Percentiles rank a stretch among this genome's conserved stretches.
Evolutionary conservation across 92 coral and sea anemone species (phyloP).

Genomic region (Siderastrea radians): DNA sequence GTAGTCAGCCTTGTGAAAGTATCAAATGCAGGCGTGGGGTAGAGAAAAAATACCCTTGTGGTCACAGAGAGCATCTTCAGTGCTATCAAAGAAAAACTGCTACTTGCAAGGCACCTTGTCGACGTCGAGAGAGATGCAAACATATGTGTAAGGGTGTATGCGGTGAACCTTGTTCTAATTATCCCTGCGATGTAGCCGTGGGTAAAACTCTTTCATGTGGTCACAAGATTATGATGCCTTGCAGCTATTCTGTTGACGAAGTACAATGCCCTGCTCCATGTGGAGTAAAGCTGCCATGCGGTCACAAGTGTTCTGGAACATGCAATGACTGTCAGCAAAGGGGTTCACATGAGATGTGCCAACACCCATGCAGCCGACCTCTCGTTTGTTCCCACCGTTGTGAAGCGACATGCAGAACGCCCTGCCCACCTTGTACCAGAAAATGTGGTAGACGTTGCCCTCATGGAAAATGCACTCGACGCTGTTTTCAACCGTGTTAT

Average conservation of each 20-base stretch:
- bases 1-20: slow-evolving; percentile 60
- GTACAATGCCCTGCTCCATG: slow-evolving; percentile 68
- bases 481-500: slow-evolving; percentile 62
- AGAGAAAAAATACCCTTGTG: slow-evolving; percentile 52
- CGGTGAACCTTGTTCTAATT: slow-evolving; percentile 60
- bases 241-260: slow-evolving; percentile 25
- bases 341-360: slow-evolving; percentile 66
- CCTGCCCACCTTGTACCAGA: slow-evolving; percentile 84
- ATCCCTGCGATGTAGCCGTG: slow-evolving; percentile 51
- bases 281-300: slow-evolving; percentile 63
- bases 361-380: slow-evolving; percentile 63
- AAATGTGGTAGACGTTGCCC: slow-evolving; percentile 71
- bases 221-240: slow-evolving; percentile 59
- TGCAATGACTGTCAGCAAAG: slow-evolving; percentile 63
- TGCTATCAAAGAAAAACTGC: slow-evolving; percentile 47
- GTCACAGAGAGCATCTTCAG: slow-evolving; percentile 57
- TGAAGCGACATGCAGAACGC: slow-evolving; percentile 60
- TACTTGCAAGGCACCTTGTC: slow-evolving; percentile 54
- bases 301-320: slow-evolving; percentile 71
- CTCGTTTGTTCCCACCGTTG: slow-evolving; percentile 84
- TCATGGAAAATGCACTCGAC: slow-evolving; percentile 53
- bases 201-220: slow-evolving; percentile 70
- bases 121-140: slow-evolving; percentile 52
- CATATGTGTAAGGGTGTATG: slow-evolving; percentile 71
- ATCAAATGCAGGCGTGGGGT: slow-evolving; percentile 47